Evolutionary conservation across 2,797 vertebrate species (phyloP), one percentile per base, ranked within the genome.

Genomic region (Nyctalus aviator): DNA sequence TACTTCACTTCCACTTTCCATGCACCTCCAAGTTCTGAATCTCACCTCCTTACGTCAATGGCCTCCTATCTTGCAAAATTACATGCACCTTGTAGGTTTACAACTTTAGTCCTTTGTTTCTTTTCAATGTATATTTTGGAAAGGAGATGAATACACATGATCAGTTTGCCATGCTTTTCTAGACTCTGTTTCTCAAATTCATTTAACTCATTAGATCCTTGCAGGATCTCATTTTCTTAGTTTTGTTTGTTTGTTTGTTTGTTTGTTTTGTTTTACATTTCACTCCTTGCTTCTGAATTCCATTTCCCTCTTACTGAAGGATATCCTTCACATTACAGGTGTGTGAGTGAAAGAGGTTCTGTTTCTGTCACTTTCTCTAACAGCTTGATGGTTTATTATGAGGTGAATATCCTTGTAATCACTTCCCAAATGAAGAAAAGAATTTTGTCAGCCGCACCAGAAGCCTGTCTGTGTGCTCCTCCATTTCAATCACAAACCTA

Each of bases 61-160:
- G 59, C 8, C 44, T 71, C 30, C 59, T 69, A 20, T 68, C 53
- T 23, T 53, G 53, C 50, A 89, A 71, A 84, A 77, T 17, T 44
- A 59, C 35, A 44, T 20, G 25, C 7, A n/a, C 2, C 41, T 79
- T 71, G 79, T 69, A 50, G 44, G 44, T 50, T 77, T 89, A 13
- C 48, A 84, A 84, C 11, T 93, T 41, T 77, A 59, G 69, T 44
- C 62, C 44, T 84, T 76, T 84, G 53, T 90, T 71, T 78, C 53
- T 69, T 71, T 84, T 90, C 44, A 64, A 0, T 46, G 35, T 10
- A 27, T 53, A 14, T 23, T 72, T 53, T 84, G 21, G 71, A 90
- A 72, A 77, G 50, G 18, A 53, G 10, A 46, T 27, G 66, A 84
- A n/a, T 6, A 62, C 7, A 44, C 23, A 48, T 25, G 11, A 20